These are phyloP conservation scores for Leptinotarsa tumamoca DNA, from an alignment of 2,888 invertebrate species.

Conservation along the genomic window DNA sequence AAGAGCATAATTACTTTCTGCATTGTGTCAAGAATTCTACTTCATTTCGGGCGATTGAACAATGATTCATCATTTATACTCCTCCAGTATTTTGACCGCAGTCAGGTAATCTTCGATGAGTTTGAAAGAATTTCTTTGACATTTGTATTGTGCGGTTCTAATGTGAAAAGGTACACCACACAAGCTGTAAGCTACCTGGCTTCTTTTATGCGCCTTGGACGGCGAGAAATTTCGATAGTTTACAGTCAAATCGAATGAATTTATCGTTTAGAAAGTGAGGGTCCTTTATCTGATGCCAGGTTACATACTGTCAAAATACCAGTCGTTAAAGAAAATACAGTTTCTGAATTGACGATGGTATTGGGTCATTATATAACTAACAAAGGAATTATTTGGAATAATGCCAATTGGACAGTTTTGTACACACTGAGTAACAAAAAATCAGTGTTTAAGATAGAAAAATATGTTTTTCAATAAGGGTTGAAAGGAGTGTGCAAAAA, in stretches of 20 bases:
- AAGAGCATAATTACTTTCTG: constrained; percentile 36
- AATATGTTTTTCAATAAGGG: too few relatives aligned
- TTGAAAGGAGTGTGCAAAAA: too few relatives aligned
- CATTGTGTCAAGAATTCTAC: constrained; percentile 26
- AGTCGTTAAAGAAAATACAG: neutral
- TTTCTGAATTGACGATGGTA: too few relatives aligned
- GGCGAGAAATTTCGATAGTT: constrained; percentile 37
- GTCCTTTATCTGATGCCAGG: constrained; percentile 9
- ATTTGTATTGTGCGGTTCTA: constrained; percentile 12
- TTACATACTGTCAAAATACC: constrained; percentile 16
- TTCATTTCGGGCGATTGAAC: constrained; percentile 21
- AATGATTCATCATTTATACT: constrained; percentile 35
- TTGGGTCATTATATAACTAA: too few relatives aligned
- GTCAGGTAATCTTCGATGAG: constrained; percentile 30
- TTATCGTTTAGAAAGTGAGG: constrained; percentile 29
- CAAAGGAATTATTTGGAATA: too few relatives aligned
- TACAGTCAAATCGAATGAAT: constrained; percentile 37
- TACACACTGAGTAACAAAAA: too few relatives aligned
- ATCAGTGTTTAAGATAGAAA: too few relatives aligned
- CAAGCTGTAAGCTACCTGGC: constrained; percentile 45
- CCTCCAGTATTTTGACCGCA: constrained; percentile 34
- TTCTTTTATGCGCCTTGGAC: constrained; percentile 26
- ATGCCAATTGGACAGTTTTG: too few relatives aligned
- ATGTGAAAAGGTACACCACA: constrained; percentile 39
- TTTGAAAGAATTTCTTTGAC: constrained; percentile 18